A percentile compares a stretch with the other conserved stretches of the same genome.
Conservation (phyloP, 2,113 vertebrate genomes). For the Morone saxatilis region DNA sequence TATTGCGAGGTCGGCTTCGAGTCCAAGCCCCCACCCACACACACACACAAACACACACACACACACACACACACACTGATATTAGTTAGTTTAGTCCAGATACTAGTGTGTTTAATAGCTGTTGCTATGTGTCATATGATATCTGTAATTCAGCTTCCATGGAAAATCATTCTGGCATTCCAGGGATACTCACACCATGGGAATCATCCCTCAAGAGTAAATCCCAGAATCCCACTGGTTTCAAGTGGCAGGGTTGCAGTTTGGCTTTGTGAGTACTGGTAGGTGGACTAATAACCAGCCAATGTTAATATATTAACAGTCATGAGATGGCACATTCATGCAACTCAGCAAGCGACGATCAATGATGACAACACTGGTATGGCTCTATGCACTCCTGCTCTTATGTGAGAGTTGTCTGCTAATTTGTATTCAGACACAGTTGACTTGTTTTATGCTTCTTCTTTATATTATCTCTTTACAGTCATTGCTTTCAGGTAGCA, state of each 20-base stretch:
- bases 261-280: conserved; percentile 6
- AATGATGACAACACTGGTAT: not conserved
- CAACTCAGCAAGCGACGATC: not conserved
- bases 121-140: conserved; percentile 40
- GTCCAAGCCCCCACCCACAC: not conserved
- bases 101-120: conserved; percentile 25
- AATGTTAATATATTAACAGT: not conserved
- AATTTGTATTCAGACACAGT: no score
- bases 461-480: not conserved
- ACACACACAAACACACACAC: not conserved
- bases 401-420: no score
- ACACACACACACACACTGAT: not conserved
- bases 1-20: conserved; percentile 26
- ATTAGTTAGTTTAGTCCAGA: not conserved
- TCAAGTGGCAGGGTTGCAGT: conserved; percentile 19
- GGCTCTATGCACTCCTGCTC: not conserved
- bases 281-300: not conserved
- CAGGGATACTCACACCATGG: conserved; percentile 75
- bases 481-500: not conserved
- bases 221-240: conserved; percentile 49
- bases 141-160: conserved; percentile 53
- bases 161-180: conserved; percentile 75
- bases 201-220: conserved; percentile 57
- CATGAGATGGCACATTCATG: not conserved
- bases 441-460: not conserved